Evolutionary conservation across 2,888 invertebrate species (phyloP).

Genomic region (Sthenelais limicola): DNA sequence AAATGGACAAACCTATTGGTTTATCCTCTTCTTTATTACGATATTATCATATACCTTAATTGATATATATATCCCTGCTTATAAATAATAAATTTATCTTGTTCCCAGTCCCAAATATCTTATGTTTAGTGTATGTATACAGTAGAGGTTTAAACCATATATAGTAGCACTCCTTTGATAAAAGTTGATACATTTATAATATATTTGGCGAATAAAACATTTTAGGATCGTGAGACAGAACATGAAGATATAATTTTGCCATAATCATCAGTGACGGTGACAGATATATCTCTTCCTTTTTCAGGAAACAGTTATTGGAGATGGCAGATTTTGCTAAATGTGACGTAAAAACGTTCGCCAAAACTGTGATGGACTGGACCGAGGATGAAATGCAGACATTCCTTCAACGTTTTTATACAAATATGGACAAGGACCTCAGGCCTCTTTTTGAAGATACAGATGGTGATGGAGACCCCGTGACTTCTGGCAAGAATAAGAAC

Average conservation of each 20-base stretch:
- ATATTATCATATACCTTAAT: too few relatives aligned
- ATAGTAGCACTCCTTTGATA: background rate
- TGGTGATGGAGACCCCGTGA: background rate
- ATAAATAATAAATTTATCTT: too few relatives aligned
- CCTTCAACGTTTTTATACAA: slow-evolving; percentile 17
- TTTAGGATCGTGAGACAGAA: too few relatives aligned
- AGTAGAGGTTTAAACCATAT: background rate
- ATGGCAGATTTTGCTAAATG: background rate
- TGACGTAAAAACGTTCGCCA: background rate
- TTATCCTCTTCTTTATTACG: too few relatives aligned
- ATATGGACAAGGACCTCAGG: background rate
- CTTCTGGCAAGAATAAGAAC: background rate
- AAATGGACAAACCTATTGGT: too few relatives aligned
- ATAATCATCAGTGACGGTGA: too few relatives aligned
- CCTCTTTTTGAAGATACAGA: background rate
- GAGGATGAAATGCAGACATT: background rate
- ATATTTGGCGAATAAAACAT: background rate
- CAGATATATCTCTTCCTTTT: background rate
- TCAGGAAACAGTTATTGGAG: slow-evolving; percentile 27
- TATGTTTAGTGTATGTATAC: background rate
- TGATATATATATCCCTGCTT: too few relatives aligned
- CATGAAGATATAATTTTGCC: too few relatives aligned
- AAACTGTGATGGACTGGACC: background rate
- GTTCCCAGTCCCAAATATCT: background rate
- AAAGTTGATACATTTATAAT: background rate